Conservation (phyloP, 2,113 vertebrate genomes). For the Origma solitaria region DNA sequence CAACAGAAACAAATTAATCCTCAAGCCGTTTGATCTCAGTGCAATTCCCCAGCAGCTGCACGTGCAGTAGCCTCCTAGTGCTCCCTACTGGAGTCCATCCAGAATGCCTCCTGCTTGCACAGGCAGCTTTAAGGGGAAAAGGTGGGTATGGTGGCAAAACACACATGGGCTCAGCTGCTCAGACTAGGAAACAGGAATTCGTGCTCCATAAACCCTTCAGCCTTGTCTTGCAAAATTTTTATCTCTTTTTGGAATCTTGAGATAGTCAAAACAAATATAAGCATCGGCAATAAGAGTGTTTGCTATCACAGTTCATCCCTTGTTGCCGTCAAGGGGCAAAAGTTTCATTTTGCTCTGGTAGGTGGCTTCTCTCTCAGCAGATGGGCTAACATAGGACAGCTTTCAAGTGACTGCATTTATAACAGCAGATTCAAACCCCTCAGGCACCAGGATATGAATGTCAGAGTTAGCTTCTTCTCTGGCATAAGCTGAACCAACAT, state of each 20-base stretch:
- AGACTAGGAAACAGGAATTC: not conserved
- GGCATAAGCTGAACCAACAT: not conserved
- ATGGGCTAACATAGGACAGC: not conserved
- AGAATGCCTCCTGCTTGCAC: not conserved
- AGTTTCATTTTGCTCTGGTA: not conserved
- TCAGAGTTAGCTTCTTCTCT: not conserved
- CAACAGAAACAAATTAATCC: not conserved
- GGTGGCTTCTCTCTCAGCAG: not conserved
- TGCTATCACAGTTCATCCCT: not conserved
- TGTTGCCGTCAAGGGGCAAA: not conserved
- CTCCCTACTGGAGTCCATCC: slow-evolving; percentile 37
- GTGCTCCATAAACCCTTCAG: not conserved
- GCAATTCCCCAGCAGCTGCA: not conserved
- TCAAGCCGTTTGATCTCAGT: not conserved
- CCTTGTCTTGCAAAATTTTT: not conserved
- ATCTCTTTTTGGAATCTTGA: not conserved
- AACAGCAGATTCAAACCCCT: not conserved
- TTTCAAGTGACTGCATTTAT: not conserved
- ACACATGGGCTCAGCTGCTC: not conserved
- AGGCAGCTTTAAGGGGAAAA: not conserved
- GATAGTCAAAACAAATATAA: not conserved
- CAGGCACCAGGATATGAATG: not conserved
- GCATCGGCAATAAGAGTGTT: not conserved
- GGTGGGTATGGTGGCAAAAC: not conserved
- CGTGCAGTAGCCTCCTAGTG: slow-evolving; percentile 34